Evolutionary conservation across 1,140 invertebrate species (phyloP).

Genomic region (Proctacanthus coquilletti): DNA sequence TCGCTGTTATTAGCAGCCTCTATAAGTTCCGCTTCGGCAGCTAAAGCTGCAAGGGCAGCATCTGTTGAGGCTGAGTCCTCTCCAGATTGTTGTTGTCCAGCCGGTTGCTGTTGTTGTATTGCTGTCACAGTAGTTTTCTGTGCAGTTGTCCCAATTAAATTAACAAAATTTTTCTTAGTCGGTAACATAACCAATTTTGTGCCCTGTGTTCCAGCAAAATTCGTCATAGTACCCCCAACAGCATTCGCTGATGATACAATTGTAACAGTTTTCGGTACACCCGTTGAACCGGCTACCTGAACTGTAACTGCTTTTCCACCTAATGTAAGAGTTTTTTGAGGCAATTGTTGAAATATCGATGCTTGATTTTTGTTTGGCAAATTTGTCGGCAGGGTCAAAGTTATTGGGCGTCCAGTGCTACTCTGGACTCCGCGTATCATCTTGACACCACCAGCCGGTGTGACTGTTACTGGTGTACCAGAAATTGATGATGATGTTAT

Average conservation of each 20-base stretch:
- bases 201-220: conserved; percentile 5
- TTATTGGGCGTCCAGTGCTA: conserved; percentile 46
- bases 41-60: conserved; percentile 44
- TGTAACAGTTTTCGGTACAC: conserved; percentile 24
- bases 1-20: conserved; percentile 40
- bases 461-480: conserved; percentile 12
- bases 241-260: conserved; percentile 13
- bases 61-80: conserved; percentile 48
- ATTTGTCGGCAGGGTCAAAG: conserved; percentile 45
- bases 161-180: conserved; percentile 27
- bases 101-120: no score
- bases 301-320: conserved; percentile 56
- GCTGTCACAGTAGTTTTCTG: no score
- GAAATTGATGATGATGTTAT: conserved; percentile 6
- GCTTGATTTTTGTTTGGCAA: conserved; percentile 4
- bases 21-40: conserved; percentile 46
- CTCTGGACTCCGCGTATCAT: conserved; percentile 42
- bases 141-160: no score
- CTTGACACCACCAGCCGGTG: conserved; percentile 36
- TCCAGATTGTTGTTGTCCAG: conserved; percentile 25
- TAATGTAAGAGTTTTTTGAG: conserved; percentile 43
- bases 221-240: conserved; percentile 17
- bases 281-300: conserved; percentile 33
- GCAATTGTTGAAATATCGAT: conserved; percentile 8
- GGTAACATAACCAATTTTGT: conserved; percentile 27